Evolutionary conservation across 2,113 vertebrate genomes (phyloP).

Genomic region (Podarcis muralis): DNA sequence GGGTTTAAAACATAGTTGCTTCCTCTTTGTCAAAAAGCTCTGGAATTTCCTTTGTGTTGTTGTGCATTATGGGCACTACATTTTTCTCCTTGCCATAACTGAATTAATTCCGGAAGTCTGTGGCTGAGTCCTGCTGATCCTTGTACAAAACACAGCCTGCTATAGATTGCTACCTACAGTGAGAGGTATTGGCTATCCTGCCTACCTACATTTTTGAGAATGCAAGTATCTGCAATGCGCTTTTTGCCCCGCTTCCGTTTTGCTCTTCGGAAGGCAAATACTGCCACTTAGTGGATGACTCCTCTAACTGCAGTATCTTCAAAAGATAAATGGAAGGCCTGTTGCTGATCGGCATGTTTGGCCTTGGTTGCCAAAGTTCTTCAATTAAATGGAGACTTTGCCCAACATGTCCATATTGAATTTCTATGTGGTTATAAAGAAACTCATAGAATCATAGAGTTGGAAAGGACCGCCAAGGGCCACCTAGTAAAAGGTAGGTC

Average conservation of each 20-base stretch:
- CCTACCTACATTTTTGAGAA: background rate
- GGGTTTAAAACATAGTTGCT: background rate
- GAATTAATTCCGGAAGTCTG: background rate
- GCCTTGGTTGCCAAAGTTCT: background rate
- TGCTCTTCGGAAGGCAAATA: conserved; percentile 36
- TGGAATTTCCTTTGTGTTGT: too few species aligned
- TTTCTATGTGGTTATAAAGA: background rate
- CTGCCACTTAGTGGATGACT: conserved; percentile 72
- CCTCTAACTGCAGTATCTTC: conserved; percentile 63
- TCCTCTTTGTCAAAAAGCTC: background rate
- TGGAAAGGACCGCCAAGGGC: too few species aligned
- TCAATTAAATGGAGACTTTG: background rate
- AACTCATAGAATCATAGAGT: too few species aligned
- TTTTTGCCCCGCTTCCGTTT: background rate
- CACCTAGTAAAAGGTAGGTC: too few species aligned
- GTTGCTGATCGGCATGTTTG: background rate
- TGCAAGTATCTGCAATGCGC: background rate
- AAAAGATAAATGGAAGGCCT: background rate
- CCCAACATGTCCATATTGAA: background rate
- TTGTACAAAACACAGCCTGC: background rate
- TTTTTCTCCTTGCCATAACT: background rate
- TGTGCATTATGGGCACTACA: too few species aligned
- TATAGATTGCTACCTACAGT: background rate
- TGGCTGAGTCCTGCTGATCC: background rate
- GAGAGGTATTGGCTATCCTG: background rate